Evolutionary conservation across 1,140 invertebrate species (phyloP).

Genomic region (Rhizoglyphus robini): DNA sequence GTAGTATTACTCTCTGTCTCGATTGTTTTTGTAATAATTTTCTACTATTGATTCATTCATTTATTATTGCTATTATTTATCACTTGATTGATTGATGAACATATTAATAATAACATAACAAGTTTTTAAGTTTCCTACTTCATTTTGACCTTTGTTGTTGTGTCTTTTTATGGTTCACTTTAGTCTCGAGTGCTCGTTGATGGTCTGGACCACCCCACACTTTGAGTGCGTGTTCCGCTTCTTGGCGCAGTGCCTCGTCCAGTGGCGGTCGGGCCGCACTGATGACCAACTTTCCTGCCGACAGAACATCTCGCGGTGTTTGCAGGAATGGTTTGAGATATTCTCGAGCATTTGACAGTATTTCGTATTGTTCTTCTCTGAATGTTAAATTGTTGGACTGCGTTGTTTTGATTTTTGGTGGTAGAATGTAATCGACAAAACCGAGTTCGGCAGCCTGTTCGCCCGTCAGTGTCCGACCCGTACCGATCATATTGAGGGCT

Average conservation of each 20-base stretch:
- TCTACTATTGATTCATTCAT: too few species aligned
- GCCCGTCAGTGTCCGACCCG: slow-evolving; percentile 27
- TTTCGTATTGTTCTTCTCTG: background rate
- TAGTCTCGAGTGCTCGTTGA: slow-evolving; percentile 8
- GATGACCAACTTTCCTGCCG: slow-evolving; percentile 36
- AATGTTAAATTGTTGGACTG: background rate
- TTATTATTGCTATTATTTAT: too few species aligned
- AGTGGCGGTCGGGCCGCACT: slow-evolving; percentile 29
- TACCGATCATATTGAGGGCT: slow-evolving; percentile 30
- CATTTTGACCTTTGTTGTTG: too few species aligned
- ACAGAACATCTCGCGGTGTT: slow-evolving; percentile 29
- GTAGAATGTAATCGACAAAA: slow-evolving; percentile 28
- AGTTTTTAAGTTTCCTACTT: too few species aligned
- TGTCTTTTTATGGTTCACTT: slow-evolving; percentile 24
- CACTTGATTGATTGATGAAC: too few species aligned
- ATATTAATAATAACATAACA: too few species aligned
- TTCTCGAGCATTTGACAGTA: slow-evolving; percentile 28
- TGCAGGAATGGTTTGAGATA: slow-evolving; percentile 34
- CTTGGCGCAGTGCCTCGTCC: slow-evolving; percentile 12
- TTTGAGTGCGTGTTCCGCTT: slow-evolving; percentile 9
- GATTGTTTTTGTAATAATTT: too few species aligned
- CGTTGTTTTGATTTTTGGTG: slow-evolving; percentile 7
- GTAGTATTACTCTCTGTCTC: too few species aligned
- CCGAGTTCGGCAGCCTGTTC: slow-evolving; percentile 29
- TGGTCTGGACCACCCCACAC: slow-evolving; percentile 21